These are phyloP conservation scores for Drosophila persimilis DNA, from an alignment of 1,140 invertebrate species.

Conservation along the genomic window DNA sequence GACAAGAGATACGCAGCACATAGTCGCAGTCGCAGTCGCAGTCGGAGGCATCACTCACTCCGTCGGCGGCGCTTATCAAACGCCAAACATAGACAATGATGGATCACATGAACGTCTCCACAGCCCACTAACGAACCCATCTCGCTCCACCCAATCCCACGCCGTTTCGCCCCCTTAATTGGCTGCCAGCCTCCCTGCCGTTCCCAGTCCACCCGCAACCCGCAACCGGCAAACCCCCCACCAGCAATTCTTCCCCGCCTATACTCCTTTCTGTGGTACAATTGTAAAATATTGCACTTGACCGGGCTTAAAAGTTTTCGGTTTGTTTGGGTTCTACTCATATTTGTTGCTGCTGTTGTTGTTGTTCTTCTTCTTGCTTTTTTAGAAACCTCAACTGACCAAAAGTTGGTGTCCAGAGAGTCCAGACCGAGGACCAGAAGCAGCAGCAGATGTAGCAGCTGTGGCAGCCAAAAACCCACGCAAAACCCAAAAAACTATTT, in stretches of 20 bases:
- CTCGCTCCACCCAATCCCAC: neutral
- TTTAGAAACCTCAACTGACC: slow-evolving; percentile 69
- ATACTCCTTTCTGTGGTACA: slow-evolving; percentile 39
- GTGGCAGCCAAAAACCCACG: slow-evolving; percentile 37
- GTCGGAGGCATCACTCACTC: slow-evolving; percentile 66
- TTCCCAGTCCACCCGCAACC: slow-evolving; percentile 16
- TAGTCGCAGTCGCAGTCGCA: neutral
- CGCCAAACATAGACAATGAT: slow-evolving; percentile 80
- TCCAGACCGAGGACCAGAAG: neutral
- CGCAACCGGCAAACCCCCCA: neutral
- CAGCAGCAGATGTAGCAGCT: slow-evolving; percentile 10
- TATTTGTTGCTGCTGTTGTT: slow-evolving; percentile 3
- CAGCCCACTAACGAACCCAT: neutral
- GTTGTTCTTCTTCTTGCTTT: slow-evolving; percentile 29
- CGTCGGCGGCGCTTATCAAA: slow-evolving; percentile 73
- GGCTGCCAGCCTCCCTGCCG: slow-evolving; percentile 41
- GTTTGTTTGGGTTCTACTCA: slow-evolving; percentile 39
- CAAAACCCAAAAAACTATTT: slow-evolving; percentile 78
- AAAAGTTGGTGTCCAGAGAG: slow-evolving; percentile 54
- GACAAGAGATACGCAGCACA: neutral
- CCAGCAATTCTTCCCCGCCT: neutral
- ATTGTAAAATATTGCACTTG: slow-evolving; percentile 79
- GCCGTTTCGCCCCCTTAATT: slow-evolving; percentile 55
- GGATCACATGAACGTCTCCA: slow-evolving; percentile 61
- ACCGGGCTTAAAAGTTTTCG: slow-evolving; percentile 64